Evolutionary conservation across 2,113 vertebrate species (phyloP), one percentile per base, ranked within the genome.

Genomic region (Apodemus sylvaticus): DNA sequence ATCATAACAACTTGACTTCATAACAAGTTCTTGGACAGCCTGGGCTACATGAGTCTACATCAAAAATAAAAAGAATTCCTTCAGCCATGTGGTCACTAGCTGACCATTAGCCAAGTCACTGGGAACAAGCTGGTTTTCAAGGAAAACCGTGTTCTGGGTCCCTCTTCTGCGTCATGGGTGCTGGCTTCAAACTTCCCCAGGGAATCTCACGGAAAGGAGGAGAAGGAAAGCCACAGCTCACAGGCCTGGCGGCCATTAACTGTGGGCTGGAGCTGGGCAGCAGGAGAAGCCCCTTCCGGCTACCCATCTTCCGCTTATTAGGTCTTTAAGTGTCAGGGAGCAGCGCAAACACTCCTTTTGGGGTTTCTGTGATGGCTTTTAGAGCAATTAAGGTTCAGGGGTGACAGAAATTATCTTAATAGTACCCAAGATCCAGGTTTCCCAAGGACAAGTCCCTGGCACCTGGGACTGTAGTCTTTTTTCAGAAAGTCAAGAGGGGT

Each of bases 401-500:
- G 19, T 29, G 86, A 42, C 42, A 92, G 85, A 81, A 71, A 85
- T 48, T 19, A 83, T 70, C 58, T 89, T 51, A 85, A 53, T n/a
- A 74, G 36, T 74, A 82, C 76, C 51, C 74, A 86, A 94, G 62
- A 51, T 60, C 31, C 85, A 53, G 89, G 73, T 64, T 95, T 77
- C 55, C 58, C 39, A 82, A 95, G 68, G 90, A 82, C 60, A 86
- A 70, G 73, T 86, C 36, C 76, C 77, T 94, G 87, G 77, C 53
- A 53, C 82, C 53, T 77, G 76, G 77, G 81, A 89, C 45, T 71
- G 62, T 0, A 73, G 70, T 71, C 62, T 73, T 93, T 89, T 95
- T 90, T 34, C 62, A 83, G 55, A 94, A 92, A 93, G 48, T 87
- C 91, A 62, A 91, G 68, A 96, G 19, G 36, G 62, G 29, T 91